Evolutionary conservation across 2,888 invertebrate genomes (phyloP).

Genomic region (Pseudoips prasinana): DNA sequence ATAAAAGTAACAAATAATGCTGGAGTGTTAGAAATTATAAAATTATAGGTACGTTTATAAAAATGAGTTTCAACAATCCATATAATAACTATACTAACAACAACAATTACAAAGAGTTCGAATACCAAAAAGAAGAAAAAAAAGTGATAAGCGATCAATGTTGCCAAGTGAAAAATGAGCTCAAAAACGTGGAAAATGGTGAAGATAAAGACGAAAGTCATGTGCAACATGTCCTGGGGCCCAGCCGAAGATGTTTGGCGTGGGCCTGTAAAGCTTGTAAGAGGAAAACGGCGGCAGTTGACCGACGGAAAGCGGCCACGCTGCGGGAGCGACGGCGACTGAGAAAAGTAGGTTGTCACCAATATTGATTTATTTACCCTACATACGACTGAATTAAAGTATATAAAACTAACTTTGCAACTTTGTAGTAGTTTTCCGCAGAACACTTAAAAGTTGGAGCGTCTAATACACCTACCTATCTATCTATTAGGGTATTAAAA

Average conservation of each 20-base stretch:
- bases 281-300: conserved; percentile 96
- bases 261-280: conserved; percentile 99
- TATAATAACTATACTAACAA: conserved; percentile 54
- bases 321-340: conserved; percentile 95
- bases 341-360: conserved; percentile 87
- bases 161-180: conserved; percentile 64
- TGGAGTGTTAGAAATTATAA: too few relatives aligned
- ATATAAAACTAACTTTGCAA: too few relatives aligned
- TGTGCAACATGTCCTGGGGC: conserved; percentile 75
- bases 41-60: not conserved
- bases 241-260: conserved; percentile 90
- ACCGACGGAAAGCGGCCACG: conserved; percentile 98
- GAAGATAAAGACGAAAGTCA: conserved; percentile 58
- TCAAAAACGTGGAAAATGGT: conserved; percentile 36
- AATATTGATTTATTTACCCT: conserved; percentile 10
- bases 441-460: too few relatives aligned
- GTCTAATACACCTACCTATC: too few relatives aligned
- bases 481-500: too few relatives aligned
- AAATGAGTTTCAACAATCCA: conserved; percentile 60
- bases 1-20: too few relatives aligned
- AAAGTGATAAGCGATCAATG: conserved; percentile 42
- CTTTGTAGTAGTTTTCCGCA: too few relatives aligned
- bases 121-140: conserved; percentile 49
- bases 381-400: too few relatives aligned
- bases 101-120: conserved; percentile 45